A percentile compares a stretch with the other conserved stretches of the same genome.
Conservation (phyloP, 1,140 invertebrate genomes). For the Melanaphis sacchari region DNA sequence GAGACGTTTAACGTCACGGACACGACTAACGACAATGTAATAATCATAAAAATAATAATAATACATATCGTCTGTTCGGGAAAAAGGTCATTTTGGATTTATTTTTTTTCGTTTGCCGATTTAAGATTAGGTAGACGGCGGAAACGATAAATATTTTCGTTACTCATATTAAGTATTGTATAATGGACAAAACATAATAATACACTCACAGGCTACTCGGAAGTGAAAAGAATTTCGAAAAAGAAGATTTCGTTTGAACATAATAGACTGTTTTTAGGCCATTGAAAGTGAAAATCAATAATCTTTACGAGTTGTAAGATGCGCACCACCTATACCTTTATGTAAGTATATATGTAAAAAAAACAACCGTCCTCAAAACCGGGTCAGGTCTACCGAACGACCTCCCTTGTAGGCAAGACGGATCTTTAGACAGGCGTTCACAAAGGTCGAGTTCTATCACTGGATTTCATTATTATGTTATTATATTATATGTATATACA, state of each 20-base stretch:
- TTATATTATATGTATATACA: background rate
- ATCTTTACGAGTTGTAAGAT: slow-evolving; percentile 12
- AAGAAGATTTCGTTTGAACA: slow-evolving; percentile 1
- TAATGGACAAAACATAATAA: background rate
- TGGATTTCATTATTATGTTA: slow-evolving; percentile 19
- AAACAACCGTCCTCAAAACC: background rate
- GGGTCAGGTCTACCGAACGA: slow-evolving; percentile 13
- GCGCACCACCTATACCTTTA: background rate
- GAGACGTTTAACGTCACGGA: background rate
- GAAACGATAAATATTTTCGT: slow-evolving; percentile 25
- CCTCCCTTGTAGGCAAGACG: slow-evolving; percentile 32
- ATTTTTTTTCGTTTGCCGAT: background rate
- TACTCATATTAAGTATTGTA: background rate
- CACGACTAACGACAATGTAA: background rate
- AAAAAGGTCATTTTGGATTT: background rate
- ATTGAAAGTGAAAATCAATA: slow-evolving; percentile 56
- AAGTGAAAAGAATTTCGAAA: slow-evolving; percentile 24
- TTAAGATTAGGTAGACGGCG: slow-evolving; percentile 13
- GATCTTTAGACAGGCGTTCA: slow-evolving; percentile 38
- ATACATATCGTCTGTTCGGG: background rate
- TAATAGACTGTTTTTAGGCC: background rate
- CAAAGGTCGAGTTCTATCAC: slow-evolving; percentile 31
- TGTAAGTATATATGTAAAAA: background rate
- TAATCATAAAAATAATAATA: background rate
- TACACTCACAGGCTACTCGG: background rate